Percentiles rank a stretch among this genome's conserved stretches.
These are phyloP conservation scores for Chalcis sispes DNA, from an alignment of 2,888 invertebrate genomes.

Conservation along the genomic window DNA sequence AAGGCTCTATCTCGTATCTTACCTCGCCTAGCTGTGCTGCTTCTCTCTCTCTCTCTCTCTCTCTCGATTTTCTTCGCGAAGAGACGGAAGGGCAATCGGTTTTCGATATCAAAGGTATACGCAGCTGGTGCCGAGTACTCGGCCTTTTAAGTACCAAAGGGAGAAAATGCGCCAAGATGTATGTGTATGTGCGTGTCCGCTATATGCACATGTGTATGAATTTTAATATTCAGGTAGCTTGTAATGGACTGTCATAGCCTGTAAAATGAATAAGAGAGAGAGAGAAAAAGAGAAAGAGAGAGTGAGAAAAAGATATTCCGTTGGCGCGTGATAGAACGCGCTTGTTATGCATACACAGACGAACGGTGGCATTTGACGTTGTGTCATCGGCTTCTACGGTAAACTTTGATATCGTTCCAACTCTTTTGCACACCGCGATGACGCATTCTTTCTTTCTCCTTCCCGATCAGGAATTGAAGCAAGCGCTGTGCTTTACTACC, in stretches of 20 bases:
- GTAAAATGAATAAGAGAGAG: neutral
- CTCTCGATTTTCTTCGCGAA: too few species aligned
- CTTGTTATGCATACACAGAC: neutral
- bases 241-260: constrained; percentile 46
- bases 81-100: constrained; percentile 50
- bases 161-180: neutral
- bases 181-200: neutral
- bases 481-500: too few species aligned
- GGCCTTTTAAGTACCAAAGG: constrained; percentile 4
- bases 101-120: constrained; percentile 50
- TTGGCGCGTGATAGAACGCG: neutral
- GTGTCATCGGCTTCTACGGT: neutral
- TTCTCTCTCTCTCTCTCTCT: too few species aligned
- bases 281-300: too few species aligned
- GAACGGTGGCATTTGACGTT: neutral
- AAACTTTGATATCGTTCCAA: neutral
- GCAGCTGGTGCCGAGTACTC: neutral
- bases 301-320: constrained; percentile 9
- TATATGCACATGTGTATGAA: neutral
- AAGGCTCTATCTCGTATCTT: too few species aligned
- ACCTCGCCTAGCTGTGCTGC: too few species aligned
- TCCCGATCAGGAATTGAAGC: too few species aligned
- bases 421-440: neutral
- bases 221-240: constrained; percentile 22
- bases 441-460: too few species aligned